phyloP scores from a whole-genome alignment of 2,888 invertebrate species.

The Amphimallon solstitiale region DNA sequence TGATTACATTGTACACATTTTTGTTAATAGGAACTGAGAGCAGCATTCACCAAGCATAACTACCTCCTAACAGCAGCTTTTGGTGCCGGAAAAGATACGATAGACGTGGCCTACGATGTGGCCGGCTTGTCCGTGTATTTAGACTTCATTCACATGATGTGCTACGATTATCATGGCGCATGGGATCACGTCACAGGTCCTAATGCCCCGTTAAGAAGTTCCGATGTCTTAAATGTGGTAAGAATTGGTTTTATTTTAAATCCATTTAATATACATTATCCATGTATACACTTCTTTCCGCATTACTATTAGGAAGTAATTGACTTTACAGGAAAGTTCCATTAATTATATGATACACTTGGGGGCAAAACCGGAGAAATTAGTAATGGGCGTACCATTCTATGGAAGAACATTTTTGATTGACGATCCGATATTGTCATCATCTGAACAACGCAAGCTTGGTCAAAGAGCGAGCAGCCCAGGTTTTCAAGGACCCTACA shows the following conservation, averaged over 20 bases:
- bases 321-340: constrained; percentile 76
- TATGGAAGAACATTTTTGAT: constrained; percentile 84
- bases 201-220: constrained; percentile 78
- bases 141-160: constrained; percentile 85
- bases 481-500: constrained; percentile 83
- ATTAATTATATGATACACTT: constrained; percentile 78
- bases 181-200: constrained; percentile 82
- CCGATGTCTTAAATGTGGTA: constrained; percentile 76
- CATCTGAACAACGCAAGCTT: constrained; percentile 61
- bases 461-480: constrained; percentile 67
- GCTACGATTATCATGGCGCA: constrained; percentile 89
- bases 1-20: neutral
- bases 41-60: constrained; percentile 75
- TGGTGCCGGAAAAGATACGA: constrained; percentile 79
- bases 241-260: constrained; percentile 53
- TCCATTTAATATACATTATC: neutral
- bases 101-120: constrained; percentile 82
- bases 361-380: constrained; percentile 79
- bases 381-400: constrained; percentile 84
- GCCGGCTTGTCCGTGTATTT: constrained; percentile 75
- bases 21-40: constrained; percentile 72
- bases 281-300: neutral
- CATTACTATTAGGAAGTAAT: no score
- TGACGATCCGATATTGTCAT: constrained; percentile 55
- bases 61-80: constrained; percentile 84